phyloP scores from a whole-genome alignment of 2,113 vertebrate genomes.

The Nibea coibor region DNA sequence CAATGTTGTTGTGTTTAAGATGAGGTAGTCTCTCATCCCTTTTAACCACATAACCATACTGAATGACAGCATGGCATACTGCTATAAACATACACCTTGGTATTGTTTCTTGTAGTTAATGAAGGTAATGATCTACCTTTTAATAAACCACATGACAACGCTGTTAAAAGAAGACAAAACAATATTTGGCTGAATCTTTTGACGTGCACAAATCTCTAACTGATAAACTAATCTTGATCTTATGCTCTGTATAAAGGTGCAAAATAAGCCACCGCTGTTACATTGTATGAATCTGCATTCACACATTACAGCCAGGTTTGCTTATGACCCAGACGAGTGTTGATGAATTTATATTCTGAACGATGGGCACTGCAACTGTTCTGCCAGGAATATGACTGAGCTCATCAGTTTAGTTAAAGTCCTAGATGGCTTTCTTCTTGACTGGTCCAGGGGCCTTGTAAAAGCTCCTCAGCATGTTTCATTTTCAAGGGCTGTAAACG shows the following conservation, averaged over 20 bases:
- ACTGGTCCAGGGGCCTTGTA: conserved; percentile 27
- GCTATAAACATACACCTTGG: neutral
- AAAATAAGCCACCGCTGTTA: neutral
- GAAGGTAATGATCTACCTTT: neutral
- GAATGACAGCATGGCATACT: neutral
- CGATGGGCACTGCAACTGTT: conserved; percentile 1
- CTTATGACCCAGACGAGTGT: conserved; percentile 4
- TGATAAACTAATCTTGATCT: neutral
- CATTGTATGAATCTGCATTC: neutral
- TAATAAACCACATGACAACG: neutral
- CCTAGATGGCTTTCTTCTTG: conserved; percentile 37
- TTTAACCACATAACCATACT: neutral
- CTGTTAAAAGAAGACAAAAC: neutral
- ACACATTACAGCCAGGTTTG: neutral
- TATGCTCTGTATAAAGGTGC: neutral
- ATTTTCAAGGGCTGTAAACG: conserved; percentile 39
- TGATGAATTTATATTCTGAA: conserved; percentile 23
- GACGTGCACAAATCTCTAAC: neutral
- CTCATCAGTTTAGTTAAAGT: conserved; percentile 34
- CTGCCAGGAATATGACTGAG: conserved; percentile 44
- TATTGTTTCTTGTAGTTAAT: neutral
- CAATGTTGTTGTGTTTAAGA: neutral
- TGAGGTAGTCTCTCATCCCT: neutral
- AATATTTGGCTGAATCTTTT: neutral
- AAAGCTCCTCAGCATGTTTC: conserved; percentile 51